Conservation (phyloP, 2,888 invertebrate genomes). For the Agonopterix alstromeriana region DNA sequence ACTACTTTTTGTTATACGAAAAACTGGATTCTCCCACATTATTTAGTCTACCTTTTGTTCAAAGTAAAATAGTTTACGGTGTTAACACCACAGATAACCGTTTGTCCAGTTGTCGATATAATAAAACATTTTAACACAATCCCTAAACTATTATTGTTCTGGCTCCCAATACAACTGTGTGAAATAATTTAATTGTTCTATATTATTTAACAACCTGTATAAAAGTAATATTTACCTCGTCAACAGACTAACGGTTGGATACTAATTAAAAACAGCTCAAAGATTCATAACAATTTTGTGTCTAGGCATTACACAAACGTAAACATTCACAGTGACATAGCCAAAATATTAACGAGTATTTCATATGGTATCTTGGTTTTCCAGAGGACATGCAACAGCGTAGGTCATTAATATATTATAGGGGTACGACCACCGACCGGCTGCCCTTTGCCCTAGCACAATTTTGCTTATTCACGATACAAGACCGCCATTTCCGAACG, state of each 20-base stretch:
- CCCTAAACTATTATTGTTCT: no score
- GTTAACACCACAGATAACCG: neutral
- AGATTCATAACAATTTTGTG: no score
- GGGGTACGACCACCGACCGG: conserved; percentile 26
- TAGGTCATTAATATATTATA: conserved; percentile 54
- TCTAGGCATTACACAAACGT: no score
- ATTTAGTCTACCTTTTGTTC: neutral
- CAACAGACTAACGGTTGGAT: no score
- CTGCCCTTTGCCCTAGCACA: conserved; percentile 26
- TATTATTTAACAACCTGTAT: no score
- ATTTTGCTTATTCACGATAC: conserved; percentile 62
- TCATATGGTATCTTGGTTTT: conserved; percentile 31
- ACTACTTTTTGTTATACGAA: conserved; percentile 38
- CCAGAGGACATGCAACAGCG: conserved; percentile 24
- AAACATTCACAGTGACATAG: conserved; percentile 14
- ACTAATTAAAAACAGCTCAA: no score
- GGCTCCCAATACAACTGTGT: no score
- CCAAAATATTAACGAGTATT: conserved; percentile 38
- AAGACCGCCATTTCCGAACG: conserved; percentile 42
- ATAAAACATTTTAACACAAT: no score
- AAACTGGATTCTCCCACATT: conserved; percentile 12
- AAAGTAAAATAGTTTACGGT: neutral
- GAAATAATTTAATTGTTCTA: no score
- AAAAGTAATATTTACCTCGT: no score
- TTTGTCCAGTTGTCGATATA: no score